Conservation (phyloP, 2,888 invertebrate genomes). For the Ochlodes sylvanus region DNA sequence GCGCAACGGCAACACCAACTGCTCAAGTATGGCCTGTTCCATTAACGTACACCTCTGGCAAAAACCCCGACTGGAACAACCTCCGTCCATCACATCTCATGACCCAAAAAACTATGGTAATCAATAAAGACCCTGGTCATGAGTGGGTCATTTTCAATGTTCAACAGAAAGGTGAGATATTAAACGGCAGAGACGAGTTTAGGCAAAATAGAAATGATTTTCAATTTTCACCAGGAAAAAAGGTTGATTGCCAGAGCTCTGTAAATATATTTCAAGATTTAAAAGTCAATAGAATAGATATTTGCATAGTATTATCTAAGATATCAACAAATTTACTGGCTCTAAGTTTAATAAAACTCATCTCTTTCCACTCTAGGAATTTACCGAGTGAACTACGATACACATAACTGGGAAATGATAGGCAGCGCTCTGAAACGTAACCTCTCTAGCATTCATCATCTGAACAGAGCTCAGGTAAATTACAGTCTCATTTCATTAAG, state of each 20-base stretch:
- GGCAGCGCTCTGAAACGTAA: conserved; percentile 68
- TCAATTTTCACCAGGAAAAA: too few species aligned
- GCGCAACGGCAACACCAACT: conserved; percentile 53
- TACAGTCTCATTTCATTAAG: neutral
- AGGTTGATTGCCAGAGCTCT: too few species aligned
- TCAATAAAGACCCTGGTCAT: conserved; percentile 55
- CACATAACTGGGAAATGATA: conserved; percentile 81
- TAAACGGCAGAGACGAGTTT: neutral
- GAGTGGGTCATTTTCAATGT: conserved; percentile 87
- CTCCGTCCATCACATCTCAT: conserved; percentile 57
- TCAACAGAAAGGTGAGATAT: conserved; percentile 81
- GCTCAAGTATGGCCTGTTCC: conserved; percentile 74
- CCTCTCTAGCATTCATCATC: conserved; percentile 78
- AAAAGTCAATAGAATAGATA: too few species aligned
- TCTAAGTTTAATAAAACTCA: too few species aligned
- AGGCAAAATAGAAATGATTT: too few species aligned
- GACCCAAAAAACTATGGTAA: conserved; percentile 49
- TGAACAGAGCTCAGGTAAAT: conserved; percentile 90
- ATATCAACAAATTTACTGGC: too few species aligned
- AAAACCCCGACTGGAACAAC: conserved; percentile 68
- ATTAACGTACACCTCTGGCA: conserved; percentile 69
- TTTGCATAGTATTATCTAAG: too few species aligned
- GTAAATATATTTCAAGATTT: too few species aligned
- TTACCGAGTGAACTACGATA: conserved; percentile 88
- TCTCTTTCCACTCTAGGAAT: conserved; percentile 74